Base-by-base conservation (phyloP, 2,888 invertebrate species). In the Tethea ocularis region DNA sequence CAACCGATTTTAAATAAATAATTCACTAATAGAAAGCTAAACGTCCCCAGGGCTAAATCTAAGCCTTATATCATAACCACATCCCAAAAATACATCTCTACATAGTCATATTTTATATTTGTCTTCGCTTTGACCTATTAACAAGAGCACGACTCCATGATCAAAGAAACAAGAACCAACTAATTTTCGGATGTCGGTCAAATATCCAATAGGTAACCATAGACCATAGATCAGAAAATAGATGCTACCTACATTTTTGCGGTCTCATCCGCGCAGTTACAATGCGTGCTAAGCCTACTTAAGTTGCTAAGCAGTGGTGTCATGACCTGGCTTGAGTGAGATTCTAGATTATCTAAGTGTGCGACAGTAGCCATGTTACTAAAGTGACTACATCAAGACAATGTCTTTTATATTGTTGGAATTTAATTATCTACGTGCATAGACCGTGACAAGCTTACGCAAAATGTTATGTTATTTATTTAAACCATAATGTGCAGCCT, bases 231-330 rank as follows among this genome's bases (percentile, higher is more conserved):
- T n/a, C 20, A 46, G 1, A 8, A 46, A 46, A 20, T 20, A 46
- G 17, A 1, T 8, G 3, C 5, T 41, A 10, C 52, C n/a, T 52
- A 24, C 24, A 29, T 26, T 52, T 17, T 17, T 24, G 17, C 24
- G 52, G 52, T 17, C 17, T 52, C n/a, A n/a, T n/a, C 26, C 17
- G 17, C 52, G n/a, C 52, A 52, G 52, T 26, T 29, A 52, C 26
- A 52, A 26, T 52, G 26, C 52, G 52, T 52, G 24, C 7, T 29
- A 24, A 29, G 52, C 24, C 26, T 52, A 52, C 24, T 10, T 29
- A 52, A 52, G 15, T n/a, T 10, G 46, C 8, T 46, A 46, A 46
- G 20, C 46, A 46, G 46, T 46, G 10, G 46, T 20, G 46, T 20
- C 46, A 46, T 46, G 46, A 46, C 46, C 46, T 46, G n/a, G 17